Conservation (phyloP, 1,140 invertebrate species). For the Hypsibius dujardini region DNA sequence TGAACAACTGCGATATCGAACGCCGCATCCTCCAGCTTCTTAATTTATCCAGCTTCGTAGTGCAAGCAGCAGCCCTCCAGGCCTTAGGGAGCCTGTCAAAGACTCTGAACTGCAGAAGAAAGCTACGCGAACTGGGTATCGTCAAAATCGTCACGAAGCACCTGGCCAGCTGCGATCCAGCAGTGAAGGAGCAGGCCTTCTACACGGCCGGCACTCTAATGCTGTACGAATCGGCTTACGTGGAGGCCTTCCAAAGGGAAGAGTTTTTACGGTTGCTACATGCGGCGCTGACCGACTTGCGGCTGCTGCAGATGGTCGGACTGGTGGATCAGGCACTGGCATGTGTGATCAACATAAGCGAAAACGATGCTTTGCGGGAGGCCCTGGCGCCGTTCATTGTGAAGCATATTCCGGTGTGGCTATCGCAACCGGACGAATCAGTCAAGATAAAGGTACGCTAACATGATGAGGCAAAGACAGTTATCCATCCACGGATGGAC, state of each 20-base stretch:
- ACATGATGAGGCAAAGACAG: too few species aligned
- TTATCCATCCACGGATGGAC: too few species aligned
- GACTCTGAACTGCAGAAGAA: not conserved
- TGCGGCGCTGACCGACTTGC: not conserved
- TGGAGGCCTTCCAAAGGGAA: not conserved
- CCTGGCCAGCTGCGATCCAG: not conserved
- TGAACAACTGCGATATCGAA: not conserved
- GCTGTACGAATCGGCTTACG: not conserved
- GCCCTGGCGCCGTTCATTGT: not conserved
- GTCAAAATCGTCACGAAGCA: not conserved
- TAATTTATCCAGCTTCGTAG: not conserved
- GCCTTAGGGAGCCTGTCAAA: not conserved
- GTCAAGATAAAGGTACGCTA: not conserved
- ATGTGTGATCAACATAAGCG: not conserved
- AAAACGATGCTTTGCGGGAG: not conserved
- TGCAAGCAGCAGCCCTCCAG: not conserved
- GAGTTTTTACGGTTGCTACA: not conserved
- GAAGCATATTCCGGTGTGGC: not conserved
- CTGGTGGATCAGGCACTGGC: not conserved
- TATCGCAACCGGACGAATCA: slow-evolving; percentile 10
- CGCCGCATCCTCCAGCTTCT: not conserved
- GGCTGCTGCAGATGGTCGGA: not conserved
- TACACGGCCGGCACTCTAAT: not conserved
- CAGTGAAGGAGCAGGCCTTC: not conserved
- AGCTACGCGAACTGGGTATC: not conserved